Conservation (phyloP, 2,888 invertebrate genomes). For the Drosophila eohydei region DNA sequence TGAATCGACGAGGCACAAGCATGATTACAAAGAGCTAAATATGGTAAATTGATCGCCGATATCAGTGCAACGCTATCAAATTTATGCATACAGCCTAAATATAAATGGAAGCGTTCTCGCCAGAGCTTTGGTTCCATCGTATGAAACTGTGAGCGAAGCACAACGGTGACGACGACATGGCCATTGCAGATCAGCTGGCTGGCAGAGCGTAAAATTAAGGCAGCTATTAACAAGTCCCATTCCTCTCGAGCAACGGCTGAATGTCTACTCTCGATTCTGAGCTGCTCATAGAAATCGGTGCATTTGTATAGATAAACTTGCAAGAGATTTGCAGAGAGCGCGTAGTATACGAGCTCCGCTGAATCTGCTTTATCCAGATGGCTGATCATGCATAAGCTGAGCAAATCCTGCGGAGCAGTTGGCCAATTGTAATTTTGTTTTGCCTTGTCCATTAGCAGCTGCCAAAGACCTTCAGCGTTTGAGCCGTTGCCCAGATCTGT, state of each 20-base stretch:
- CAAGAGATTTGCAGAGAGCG: constrained; percentile 87
- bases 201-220: constrained; percentile 90
- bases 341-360: constrained; percentile 85
- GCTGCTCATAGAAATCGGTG: constrained; percentile 88
- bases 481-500: constrained; percentile 79
- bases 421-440: background rate
- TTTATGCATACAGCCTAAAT: constrained; percentile 68
- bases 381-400: constrained; percentile 85
- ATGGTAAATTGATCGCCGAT: constrained; percentile 94
- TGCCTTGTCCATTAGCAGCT: constrained; percentile 25
- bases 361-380: constrained; percentile 89
- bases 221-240: constrained; percentile 86
- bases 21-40: constrained; percentile 95
- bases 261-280: constrained; percentile 78
- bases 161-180: constrained; percentile 87
- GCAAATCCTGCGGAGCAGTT: constrained; percentile 38
- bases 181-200: constrained; percentile 92
- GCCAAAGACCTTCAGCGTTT: constrained; percentile 62
- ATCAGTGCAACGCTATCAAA: constrained; percentile 84
- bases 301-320: constrained; percentile 88
- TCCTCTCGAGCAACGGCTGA: constrained; percentile 69
- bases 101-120: constrained; percentile 66
- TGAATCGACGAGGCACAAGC: constrained; percentile 94
- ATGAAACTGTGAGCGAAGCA: constrained; percentile 22
- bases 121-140: constrained; percentile 69